A percentile compares a stretch with the other conserved stretches of the same genome.
phyloP scores from a whole-genome alignment of 2,113 vertebrate genomes.

The Parotia lawesii region DNA sequence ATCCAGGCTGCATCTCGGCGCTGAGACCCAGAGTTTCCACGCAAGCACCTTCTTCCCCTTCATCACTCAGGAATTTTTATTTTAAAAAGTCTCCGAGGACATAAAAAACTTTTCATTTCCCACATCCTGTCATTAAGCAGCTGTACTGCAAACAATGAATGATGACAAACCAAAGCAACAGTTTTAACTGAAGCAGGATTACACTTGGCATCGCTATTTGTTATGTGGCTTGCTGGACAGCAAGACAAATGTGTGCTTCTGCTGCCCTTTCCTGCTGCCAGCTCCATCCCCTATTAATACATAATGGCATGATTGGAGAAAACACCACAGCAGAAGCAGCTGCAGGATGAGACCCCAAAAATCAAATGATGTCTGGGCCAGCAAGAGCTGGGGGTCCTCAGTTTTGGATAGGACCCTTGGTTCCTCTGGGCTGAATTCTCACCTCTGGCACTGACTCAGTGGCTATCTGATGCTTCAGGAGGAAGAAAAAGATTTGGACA shows the following conservation, averaged over 20 bases:
- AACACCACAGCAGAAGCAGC: neutral
- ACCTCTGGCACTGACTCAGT: neutral
- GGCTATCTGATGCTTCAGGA: neutral
- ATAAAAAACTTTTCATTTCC: conserved; percentile 31
- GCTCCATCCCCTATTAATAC: neutral
- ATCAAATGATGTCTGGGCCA: neutral
- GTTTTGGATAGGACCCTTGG: neutral
- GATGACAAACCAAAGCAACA: conserved; percentile 47
- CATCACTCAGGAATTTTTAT: conserved; percentile 23
- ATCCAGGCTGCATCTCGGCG: accelerated
- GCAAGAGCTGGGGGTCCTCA: neutral
- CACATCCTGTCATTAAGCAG: conserved; percentile 51
- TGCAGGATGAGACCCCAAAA: neutral
- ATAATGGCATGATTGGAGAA: neutral
- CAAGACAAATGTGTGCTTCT: conserved; percentile 42
- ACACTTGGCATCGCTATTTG: conserved; percentile 18
- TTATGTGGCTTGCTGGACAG: conserved; percentile 52
- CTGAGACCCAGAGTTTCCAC: neutral
- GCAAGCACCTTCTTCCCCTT: neutral
- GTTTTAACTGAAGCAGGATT: conserved; percentile 48
- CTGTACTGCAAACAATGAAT: conserved; percentile 48
- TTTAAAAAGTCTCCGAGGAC: conserved; percentile 39
- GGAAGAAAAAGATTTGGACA: neutral
- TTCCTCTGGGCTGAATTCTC: neutral
- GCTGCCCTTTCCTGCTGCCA: conserved; percentile 6